Conservation (phyloP, 2,888 invertebrate species). For the Micoletzkya japonica region DNA sequence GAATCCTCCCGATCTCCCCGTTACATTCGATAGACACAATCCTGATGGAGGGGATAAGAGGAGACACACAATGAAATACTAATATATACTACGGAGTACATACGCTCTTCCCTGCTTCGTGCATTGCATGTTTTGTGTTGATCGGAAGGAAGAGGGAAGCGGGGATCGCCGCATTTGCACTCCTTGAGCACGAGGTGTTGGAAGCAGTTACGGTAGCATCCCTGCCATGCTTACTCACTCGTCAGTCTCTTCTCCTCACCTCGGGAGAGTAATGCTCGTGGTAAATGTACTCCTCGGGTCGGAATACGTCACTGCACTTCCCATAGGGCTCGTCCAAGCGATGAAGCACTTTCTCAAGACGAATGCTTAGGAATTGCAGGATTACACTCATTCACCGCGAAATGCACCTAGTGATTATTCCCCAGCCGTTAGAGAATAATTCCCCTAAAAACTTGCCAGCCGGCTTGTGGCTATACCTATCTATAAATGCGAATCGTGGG, state of each 20-base stretch:
- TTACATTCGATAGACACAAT: constrained; percentile 54
- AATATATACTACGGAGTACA: background rate
- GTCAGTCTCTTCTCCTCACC: constrained; percentile 37
- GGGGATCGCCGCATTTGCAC: constrained; percentile 63
- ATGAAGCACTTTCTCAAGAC: constrained; percentile 55
- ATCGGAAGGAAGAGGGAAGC: constrained; percentile 60
- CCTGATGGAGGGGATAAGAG: constrained; percentile 31
- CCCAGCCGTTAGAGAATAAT: too few relatives aligned
- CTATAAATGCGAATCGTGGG: too few relatives aligned
- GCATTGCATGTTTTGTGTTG: constrained; percentile 52
- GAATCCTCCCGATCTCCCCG: constrained; percentile 56
- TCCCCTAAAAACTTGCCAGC: too few relatives aligned
- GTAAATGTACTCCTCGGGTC: constrained; percentile 62
- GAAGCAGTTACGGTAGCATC: constrained; percentile 63
- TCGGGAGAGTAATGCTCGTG: constrained; percentile 63
- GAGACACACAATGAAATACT: background rate
- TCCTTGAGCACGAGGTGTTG: constrained; percentile 57
- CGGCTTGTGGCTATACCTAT: too few relatives aligned
- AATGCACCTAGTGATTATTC: too few relatives aligned
- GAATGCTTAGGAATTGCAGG: constrained; percentile 1
- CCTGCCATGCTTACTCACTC: constrained; percentile 35
- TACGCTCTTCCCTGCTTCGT: constrained; percentile 45
- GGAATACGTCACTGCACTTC: constrained; percentile 58
- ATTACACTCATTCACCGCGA: too few relatives aligned
- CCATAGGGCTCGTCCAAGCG: constrained; percentile 62